These are phyloP conservation scores for Drosophila kambysellisi DNA, from an alignment of 2,888 invertebrate species.

Conservation along the genomic window DNA sequence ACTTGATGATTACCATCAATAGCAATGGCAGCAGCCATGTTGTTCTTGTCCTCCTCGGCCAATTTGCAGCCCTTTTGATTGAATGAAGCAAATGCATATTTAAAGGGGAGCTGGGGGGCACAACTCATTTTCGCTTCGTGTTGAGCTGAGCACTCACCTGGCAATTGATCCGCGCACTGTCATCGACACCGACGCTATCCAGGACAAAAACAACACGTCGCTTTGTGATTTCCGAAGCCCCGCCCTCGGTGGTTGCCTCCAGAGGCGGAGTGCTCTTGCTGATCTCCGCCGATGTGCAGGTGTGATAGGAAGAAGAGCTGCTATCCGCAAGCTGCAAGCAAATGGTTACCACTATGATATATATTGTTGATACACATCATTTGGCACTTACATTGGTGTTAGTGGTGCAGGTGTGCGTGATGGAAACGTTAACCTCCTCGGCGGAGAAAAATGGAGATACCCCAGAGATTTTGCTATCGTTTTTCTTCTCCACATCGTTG, in stretches of 20 bases:
- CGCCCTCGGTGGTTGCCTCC: conserved; percentile 39
- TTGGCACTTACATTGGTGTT: conserved; percentile 66
- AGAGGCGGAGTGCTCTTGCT: conserved; percentile 76
- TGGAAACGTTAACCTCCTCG: conserved; percentile 86
- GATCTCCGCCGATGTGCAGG: conserved; percentile 83
- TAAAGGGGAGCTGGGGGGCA: conserved; percentile 11
- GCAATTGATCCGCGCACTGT: conserved; percentile 53
- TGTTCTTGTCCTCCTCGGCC: conserved; percentile 81
- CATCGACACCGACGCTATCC: conserved; percentile 35
- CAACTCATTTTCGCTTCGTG: background rate
- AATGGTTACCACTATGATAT: background rate
- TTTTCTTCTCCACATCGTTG: conserved; percentile 79
- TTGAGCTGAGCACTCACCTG: conserved; percentile 70
- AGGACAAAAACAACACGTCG: conserved; percentile 75
- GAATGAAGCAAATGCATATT: conserved; percentile 38
- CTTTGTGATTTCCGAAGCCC: conserved; percentile 50
- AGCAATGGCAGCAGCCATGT: conserved; percentile 17
- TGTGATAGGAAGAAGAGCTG: conserved; percentile 84
- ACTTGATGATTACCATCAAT: conserved; percentile 64
- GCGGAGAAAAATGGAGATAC: conserved; percentile 91
- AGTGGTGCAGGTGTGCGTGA: conserved; percentile 73
- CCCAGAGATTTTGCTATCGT: conserved; percentile 88
- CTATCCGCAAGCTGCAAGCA: conserved; percentile 76
- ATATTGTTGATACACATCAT: background rate
- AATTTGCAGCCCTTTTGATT: conserved; percentile 80